These are phyloP conservation scores for Eubasilissa splendida DNA, from an alignment of 2,888 invertebrate genomes.

Conservation along the genomic window DNA sequence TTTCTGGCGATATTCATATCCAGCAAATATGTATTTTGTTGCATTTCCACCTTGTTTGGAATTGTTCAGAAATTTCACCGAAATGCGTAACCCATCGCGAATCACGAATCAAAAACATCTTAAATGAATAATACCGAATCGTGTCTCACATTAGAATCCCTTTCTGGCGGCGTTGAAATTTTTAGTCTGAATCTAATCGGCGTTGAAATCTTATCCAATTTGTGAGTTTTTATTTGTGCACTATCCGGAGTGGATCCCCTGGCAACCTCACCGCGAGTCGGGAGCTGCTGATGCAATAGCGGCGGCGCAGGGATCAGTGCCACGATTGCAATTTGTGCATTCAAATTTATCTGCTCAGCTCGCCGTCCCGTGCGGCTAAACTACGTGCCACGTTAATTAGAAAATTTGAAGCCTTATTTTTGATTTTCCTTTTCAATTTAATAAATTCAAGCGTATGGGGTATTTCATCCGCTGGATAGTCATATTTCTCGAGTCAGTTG, in stretches of 20 bases:
- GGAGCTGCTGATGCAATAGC: conserved; percentile 16
- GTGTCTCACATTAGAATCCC: neutral
- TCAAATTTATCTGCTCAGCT: conserved; percentile 6
- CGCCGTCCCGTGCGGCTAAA: conserved; percentile 2
- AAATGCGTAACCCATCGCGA: conserved; percentile 1
- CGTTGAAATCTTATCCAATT: conserved; percentile 1
- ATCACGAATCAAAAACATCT: conserved; percentile 14
- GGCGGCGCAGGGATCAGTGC: conserved; percentile 20
- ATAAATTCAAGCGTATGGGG: no score
- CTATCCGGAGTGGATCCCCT: neutral
- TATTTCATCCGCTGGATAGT: no score
- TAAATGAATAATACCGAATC: neutral
- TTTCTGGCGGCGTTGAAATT: no score
- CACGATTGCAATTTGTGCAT: conserved; percentile 20
- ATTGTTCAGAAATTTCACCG: conserved; percentile 15
- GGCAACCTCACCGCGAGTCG: neutral
- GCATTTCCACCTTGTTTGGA: neutral
- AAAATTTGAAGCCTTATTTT: conserved; percentile 17
- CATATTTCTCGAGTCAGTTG: no score
- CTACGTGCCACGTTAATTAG: conserved; percentile 15
- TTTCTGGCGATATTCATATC: neutral
- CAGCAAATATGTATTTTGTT: neutral
- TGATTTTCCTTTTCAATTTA: no score
- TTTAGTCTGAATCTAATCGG: no score
- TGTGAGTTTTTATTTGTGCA: conserved; percentile 28